These are phyloP conservation scores for Beroe forskalii DNA, from an alignment of 37 sponge, comb jelly and placozoan species.

Conservation along the genomic window DNA sequence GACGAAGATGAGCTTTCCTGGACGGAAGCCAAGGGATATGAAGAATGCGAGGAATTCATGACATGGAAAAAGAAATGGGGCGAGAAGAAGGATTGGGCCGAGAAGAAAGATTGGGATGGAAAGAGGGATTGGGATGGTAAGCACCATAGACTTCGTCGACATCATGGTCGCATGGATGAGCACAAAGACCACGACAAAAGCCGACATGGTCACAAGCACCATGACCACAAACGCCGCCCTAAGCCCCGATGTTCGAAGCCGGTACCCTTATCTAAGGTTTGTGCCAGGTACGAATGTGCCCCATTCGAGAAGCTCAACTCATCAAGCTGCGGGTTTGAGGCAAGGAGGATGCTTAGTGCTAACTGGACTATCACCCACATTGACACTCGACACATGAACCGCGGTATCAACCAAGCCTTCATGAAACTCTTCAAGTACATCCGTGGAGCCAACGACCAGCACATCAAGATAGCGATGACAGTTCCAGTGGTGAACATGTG, in stretches of 20 bases:
- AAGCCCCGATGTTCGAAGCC: not conserved
- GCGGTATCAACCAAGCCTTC: not conserved
- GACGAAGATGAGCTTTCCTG: conserved; percentile 15
- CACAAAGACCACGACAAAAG: not conserved
- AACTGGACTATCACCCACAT: not conserved
- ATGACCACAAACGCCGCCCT: not conserved
- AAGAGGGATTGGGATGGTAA: not conserved
- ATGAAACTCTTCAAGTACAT: conserved; percentile 41
- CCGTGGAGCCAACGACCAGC: not conserved
- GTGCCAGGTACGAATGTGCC: conserved; percentile 3
- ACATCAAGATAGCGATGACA: not conserved
- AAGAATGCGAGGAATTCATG: conserved; percentile 24
- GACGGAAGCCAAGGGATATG: not conserved
- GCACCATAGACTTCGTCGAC: not conserved
- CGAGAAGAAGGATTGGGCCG: not conserved
- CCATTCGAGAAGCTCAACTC: not conserved
- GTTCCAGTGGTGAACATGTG: not conserved
- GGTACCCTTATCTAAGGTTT: not conserved
- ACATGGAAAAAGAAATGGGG: not conserved
- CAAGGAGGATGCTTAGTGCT: not conserved
- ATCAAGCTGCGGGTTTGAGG: not conserved
- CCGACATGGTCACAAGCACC: not conserved
- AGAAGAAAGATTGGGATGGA: not conserved
- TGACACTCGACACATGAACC: not conserved
- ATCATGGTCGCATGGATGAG: not conserved